Evolutionary conservation across 1,140 invertebrate species (phyloP), one percentile per base, ranked within the genome.

Genomic region (Megalonaias nervosa): DNA sequence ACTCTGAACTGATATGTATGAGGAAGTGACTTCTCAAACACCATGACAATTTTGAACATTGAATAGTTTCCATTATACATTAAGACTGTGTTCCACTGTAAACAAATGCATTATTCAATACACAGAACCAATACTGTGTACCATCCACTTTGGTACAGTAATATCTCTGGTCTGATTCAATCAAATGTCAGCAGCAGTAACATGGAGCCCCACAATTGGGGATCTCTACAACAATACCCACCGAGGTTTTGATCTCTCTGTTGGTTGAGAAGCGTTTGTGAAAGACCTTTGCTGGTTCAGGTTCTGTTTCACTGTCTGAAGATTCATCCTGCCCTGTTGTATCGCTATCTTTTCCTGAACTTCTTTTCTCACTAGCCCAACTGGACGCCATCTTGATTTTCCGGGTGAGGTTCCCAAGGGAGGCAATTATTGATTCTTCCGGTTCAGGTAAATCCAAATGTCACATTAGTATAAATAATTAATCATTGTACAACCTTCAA

Each of bases 241-340:
- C 94, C 90, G 93, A 91, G 87, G 91, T 92, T 87, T 93, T 93
- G 75, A 93, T 93, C 80, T 93, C 93, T 87, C 92, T 92, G 85
- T 94, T 93, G 66, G 93, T 94, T 70, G 94, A 94, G 82, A 94
- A 91, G 83, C 93, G 92, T 86, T 93, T 91, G 84, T 93, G 93
- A 87, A 94, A 94, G 76, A 93, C 93, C 87, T 86, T 92, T 59
- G 93, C 93, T 77, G 93, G 93, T 77, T 94, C 93, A 23, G 92
- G 92, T 89, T 94, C 94, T 75, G 92, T 93, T 89, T 94, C 94
- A 84, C 93, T 94, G 83, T 94, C 94, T 19, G 93, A 93, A 65
- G 92, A 93, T 77, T 93, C 93, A 71, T 93, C 92, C 56, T 77
- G 61, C 16, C 61, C 74, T 21, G 66, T 71, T 19, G 74, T 78